Percentiles rank a stretch among this genome's conserved stretches.
These are phyloP conservation scores for Oncorhynchus kisutch DNA, from an alignment of 2,113 vertebrate genomes.

Conservation along the genomic window DNA sequence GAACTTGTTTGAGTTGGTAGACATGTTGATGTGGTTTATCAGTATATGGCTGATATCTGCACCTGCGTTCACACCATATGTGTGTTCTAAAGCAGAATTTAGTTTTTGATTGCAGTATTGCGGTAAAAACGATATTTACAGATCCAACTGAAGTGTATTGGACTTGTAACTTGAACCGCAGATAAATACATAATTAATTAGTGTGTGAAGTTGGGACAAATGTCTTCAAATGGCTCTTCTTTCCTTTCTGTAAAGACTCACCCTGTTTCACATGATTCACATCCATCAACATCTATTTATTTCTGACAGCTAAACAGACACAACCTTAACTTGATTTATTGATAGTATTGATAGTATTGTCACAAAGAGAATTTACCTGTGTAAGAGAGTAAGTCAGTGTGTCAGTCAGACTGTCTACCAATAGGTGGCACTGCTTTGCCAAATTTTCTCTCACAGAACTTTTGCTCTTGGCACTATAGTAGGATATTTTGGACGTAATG, in stretches of 20 bases:
- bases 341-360: not conserved
- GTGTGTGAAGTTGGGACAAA: slow-evolving; percentile 24
- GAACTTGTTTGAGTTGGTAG: not conserved
- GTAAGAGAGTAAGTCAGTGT: slow-evolving; percentile 1
- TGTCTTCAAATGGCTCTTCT: not conserved
- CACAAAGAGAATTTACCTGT: not conserved
- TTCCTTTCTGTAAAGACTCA: not conserved
- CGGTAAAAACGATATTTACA: not conserved
- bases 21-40: not conserved
- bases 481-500: not conserved
- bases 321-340: not conserved
- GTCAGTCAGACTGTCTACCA: slow-evolving; percentile 59
- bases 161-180: slow-evolving; percentile 16
- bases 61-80: not conserved
- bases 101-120: not conserved
- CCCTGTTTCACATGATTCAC: not conserved
- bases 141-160: not conserved
- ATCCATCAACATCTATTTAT: too few relatives aligned
- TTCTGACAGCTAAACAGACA: not conserved
- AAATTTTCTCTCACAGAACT: slow-evolving; percentile 15
- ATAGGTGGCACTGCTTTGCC: slow-evolving; percentile 52
- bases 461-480: slow-evolving; percentile 1
- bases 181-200: slow-evolving; percentile 52
- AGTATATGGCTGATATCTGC: not conserved
- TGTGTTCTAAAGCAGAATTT: not conserved